Base-by-base conservation (phyloP, 2,797 vertebrate species). In the Sebastes iracundus region DNA sequence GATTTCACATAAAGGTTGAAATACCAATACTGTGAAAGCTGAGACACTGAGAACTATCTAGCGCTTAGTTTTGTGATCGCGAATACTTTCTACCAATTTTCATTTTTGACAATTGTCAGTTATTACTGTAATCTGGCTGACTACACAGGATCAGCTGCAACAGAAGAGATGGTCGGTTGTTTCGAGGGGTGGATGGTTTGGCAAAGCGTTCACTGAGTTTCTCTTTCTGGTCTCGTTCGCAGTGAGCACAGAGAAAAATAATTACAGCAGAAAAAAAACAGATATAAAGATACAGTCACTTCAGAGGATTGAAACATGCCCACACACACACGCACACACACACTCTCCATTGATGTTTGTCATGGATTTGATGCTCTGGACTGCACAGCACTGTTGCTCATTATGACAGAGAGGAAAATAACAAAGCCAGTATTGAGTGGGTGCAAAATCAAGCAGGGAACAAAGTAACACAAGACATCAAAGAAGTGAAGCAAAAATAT, bases 291-390 rank as follows among this genome's bases (percentile, higher is more conserved):
- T 64, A 68, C 25, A 64, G 49, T 79, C 55, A 71, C 62, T 73
- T 82, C 79, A 80, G 75, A 84, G 80, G 78, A 79, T 2, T 81
- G 70, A 87, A 77, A 35, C 64, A 73, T 87, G 77, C 84, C 38
- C 77, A 72, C 66, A 69, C 55, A 58, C 32, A 63, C 58, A 66
- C 62, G 53, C 56, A 72, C 72, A 58, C 80, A 67, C 69, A 72
- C 65, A 68, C 30, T 8, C 42, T 52, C 65, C 79, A 84, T 81
- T 93, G 79, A 86, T 87, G 87, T 90, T 81, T 88, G 88, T 88
- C 78, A 77, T 79, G 71, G 66, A 85, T 83, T 84, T 83, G 84
- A 87, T 79, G 77, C 70, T 78, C 59, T 77, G 75, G 77, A 79
- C 72, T 64, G 64, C 80, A 64, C 76, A 72, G 64, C 68, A 67